These are phyloP conservation scores for Camptogramma bilineatum DNA, from an alignment of 2,888 invertebrate species.

Conservation along the genomic window DNA sequence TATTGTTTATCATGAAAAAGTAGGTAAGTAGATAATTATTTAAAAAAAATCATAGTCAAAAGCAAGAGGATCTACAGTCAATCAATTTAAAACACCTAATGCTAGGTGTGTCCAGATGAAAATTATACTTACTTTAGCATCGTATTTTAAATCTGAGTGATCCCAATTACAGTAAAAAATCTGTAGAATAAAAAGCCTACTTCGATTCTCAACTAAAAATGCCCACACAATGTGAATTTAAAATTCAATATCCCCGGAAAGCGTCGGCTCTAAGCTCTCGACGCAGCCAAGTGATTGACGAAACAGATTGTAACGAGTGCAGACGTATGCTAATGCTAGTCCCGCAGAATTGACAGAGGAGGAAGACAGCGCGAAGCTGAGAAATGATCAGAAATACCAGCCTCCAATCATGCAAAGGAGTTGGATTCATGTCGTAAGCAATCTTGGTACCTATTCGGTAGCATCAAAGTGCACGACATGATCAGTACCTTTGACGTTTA, in stretches of 20 bases:
- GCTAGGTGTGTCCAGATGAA: too few relatives aligned
- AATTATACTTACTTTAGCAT: background rate
- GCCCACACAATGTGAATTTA: slow-evolving; percentile 22
- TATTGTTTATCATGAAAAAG: too few relatives aligned
- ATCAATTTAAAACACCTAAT: too few relatives aligned
- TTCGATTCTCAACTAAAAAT: background rate
- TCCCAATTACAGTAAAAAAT: background rate
- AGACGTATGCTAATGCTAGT: slow-evolving; percentile 44
- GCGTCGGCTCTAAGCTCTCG: slow-evolving; percentile 25
- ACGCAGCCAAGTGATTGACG: slow-evolving; percentile 34
- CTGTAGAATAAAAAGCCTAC: slow-evolving; percentile 8
- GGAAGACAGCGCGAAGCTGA: slow-evolving; percentile 29
- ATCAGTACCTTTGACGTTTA: too few relatives aligned
- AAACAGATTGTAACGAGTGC: slow-evolving; percentile 34
- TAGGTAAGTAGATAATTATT: too few relatives aligned
- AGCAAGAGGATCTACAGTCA: too few relatives aligned
- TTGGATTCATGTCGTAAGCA: background rate
- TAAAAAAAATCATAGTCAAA: too few relatives aligned
- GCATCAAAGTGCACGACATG: background rate
- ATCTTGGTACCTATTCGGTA: background rate
- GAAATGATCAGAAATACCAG: slow-evolving; percentile 6
- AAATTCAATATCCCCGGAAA: slow-evolving; percentile 40
- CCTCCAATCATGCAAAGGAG: background rate
- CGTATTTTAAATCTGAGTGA: background rate
- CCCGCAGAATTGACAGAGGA: slow-evolving; percentile 28